These are phyloP conservation scores for honey bee (Apis mellifera) DNA, from an alignment of 1,140 invertebrate genomes.

Conservation along the genomic window Amel_HAv3.1 CM009938.2:2776501-2777000, in stretches of 20 bases:
- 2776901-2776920: conserved; percentile 38
- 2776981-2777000: conserved; percentile 55
- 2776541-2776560: conserved; percentile 90
- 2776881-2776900: conserved; percentile 3
- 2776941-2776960: not conserved
- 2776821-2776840: conserved; percentile 10
- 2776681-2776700: conserved; percentile 48
- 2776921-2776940: not conserved
- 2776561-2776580: conserved; percentile 90
- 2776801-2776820: not conserved
- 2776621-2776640: conserved; percentile 86
- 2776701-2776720: not conserved
- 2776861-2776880: not conserved
- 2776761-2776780: conserved; percentile 18
- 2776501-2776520: conserved; percentile 74
- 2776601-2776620: conserved; percentile 89
- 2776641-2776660: conserved; percentile 90
- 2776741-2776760: not conserved
- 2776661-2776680: conserved; percentile 88
- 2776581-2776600: conserved; percentile 88
- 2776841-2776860: not conserved
- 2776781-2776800: not conserved
- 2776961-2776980: conserved; percentile 13
- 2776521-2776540: conserved; percentile 84
- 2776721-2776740: not conserved